Conservation (phyloP, 2,888 invertebrate species). For the Andrena chrysosceles region DNA sequence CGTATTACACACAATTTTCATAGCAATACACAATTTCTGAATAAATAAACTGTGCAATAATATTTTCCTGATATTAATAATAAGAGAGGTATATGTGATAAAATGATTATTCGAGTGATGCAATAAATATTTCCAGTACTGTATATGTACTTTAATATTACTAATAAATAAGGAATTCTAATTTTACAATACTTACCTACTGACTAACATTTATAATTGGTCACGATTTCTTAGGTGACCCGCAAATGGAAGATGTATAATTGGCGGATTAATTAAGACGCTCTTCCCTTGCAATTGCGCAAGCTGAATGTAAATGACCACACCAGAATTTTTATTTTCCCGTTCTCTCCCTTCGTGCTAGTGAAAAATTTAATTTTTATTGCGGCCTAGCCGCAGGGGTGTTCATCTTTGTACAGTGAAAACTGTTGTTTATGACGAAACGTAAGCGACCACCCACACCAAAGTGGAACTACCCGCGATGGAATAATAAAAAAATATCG, state of each 20-base stretch:
- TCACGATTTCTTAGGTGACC: neutral
- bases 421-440: conserved; percentile 24
- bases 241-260: neutral
- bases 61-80: too few relatives aligned
- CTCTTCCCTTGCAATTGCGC: neutral
- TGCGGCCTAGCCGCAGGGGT: neutral
- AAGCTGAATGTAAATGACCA: neutral
- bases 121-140: neutral
- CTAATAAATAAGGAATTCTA: neutral
- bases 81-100: too few relatives aligned
- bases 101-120: too few relatives aligned
- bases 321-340: neutral
- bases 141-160: neutral
- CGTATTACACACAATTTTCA: too few relatives aligned
- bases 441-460: neutral
- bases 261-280: neutral
- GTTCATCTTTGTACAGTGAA: conserved; percentile 20
- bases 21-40: neutral
- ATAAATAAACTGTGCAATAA: neutral
- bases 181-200: neutral
- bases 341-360: neutral
- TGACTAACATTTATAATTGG: neutral
- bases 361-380: conserved; percentile 32
- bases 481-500: conserved; percentile 30
- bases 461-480: neutral